Evolutionary conservation across 2,888 invertebrate genomes (phyloP).

Genomic region (Tiliacea aurago): DNA sequence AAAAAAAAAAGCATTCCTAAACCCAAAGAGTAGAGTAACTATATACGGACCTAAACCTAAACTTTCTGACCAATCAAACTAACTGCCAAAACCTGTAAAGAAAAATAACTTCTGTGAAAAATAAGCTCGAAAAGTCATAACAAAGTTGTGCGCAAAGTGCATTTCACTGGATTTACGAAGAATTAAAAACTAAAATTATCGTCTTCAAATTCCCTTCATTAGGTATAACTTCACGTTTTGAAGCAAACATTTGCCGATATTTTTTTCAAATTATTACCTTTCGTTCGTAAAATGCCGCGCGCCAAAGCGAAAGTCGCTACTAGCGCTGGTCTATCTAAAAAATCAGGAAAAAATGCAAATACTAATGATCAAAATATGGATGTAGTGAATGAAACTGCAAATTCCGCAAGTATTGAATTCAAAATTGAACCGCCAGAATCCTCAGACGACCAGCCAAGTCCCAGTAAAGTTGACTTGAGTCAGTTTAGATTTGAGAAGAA

Average conservation of each 20-base stretch:
- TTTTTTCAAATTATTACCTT: slow-evolving; percentile 41
- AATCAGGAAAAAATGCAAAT: slow-evolving; percentile 14
- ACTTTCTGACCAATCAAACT: too few species aligned
- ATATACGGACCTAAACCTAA: too few species aligned
- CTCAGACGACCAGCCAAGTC: slow-evolving; percentile 46
- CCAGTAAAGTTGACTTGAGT: slow-evolving; percentile 72
- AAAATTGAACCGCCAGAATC: slow-evolving; percentile 64
- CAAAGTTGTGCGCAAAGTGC: background rate
- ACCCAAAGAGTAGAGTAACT: too few species aligned
- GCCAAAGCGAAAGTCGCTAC: slow-evolving; percentile 65
- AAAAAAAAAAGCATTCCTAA: too few species aligned
- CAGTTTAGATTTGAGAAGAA: slow-evolving; percentile 83
- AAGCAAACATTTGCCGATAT: slow-evolving; percentile 4
- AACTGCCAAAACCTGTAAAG: too few species aligned
- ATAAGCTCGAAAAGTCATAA: background rate
- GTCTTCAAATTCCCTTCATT: background rate
- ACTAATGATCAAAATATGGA: slow-evolving; percentile 26
- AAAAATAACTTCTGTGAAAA: background rate
- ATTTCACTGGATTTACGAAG: background rate
- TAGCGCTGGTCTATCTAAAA: slow-evolving; percentile 11
- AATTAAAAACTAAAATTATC: too few species aligned
- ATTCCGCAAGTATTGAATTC: slow-evolving; percentile 22
- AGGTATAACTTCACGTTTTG: background rate
- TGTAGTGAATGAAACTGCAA: slow-evolving; percentile 32
- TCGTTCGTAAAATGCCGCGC: slow-evolving; percentile 76